Base-by-base conservation (phyloP, 2,888 invertebrate genomes). In the Torymus auratus region DNA sequence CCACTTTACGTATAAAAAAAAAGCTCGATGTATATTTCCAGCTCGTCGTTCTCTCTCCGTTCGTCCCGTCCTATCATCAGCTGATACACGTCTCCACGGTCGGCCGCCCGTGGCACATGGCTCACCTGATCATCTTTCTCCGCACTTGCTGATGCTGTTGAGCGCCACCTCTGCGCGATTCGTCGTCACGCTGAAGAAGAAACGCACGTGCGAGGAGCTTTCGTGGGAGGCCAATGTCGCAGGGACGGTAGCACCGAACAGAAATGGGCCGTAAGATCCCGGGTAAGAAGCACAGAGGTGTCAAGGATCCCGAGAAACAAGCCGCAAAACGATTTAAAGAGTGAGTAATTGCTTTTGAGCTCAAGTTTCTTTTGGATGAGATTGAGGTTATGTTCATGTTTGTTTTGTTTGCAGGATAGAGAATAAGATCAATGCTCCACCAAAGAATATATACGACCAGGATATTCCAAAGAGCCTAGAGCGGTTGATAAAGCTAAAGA, bases 191-290 rank as follows among this genome's bases (percentile, higher is more conserved):
- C 28, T 2, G 41, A 56, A 64, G 58, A 61, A 64, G 20, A 64
- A 15, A 55, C 28, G 58, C 68, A 78, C 71, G 74, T 65, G 61
- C 55, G 41, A 17, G n/a, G 41, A 17, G n/a, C 15, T 72, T 67
- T 72, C 14, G 12, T 68, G n/a, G 17, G 72, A 68, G 75, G 5
- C 71, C 70, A 78, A 82, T 82, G 82, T 67, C 70, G 67, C 56
- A 70, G 55, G 13, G 15, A 65, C 74, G 64, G 65, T 80, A 80
- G 60, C 75, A 64, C 72, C 72, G 71, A 53, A 10, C 62, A 72
- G 82, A 89, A 89, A 95, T 95, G 94, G 94, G 94, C 67, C 92
- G 96, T 68, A 96, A 96, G 93, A 96, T 96, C 88, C 96, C 96
- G 41, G 95, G 95, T 41, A 94, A 95, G 85, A 96, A 96, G 89